A percentile compares a stretch with the other conserved stretches of the same genome.
These are phyloP conservation scores for Fukomys damarensis DNA, from an alignment of 2,113 vertebrate genomes.

Conservation along the genomic window DNA sequence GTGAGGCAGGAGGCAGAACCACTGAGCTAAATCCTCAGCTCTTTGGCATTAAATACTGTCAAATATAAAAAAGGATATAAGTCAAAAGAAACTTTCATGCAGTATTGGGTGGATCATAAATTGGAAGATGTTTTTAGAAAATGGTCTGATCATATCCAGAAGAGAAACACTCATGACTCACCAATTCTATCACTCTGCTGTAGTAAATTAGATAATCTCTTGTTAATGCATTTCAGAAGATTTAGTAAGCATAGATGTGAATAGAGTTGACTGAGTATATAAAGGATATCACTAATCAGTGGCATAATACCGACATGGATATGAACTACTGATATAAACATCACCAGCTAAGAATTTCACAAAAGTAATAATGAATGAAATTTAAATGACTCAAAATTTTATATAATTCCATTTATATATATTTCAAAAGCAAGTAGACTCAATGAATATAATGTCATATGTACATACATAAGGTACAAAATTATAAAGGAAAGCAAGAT, in stretches of 20 bases:
- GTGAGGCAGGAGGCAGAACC: too few relatives aligned
- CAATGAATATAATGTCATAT: background rate
- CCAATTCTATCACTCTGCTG: background rate
- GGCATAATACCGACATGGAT: background rate
- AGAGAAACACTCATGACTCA: background rate
- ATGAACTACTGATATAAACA: background rate
- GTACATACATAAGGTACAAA: background rate
- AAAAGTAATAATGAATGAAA: background rate
- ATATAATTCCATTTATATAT: background rate
- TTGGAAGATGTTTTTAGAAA: background rate
- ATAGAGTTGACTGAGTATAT: background rate
- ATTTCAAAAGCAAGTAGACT: background rate
- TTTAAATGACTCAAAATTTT: background rate
- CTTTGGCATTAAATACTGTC: too few relatives aligned
- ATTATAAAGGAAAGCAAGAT: background rate
- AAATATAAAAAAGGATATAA: background rate
- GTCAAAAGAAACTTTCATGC: background rate
- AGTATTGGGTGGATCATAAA: background rate
- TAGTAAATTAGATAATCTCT: conserved; percentile 27
- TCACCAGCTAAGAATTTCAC: background rate
- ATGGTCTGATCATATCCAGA: background rate
- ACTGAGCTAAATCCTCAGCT: too few relatives aligned
- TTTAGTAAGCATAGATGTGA: background rate
- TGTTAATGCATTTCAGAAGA: background rate
- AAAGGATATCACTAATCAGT: background rate